A percentile compares a stretch with the other conserved stretches of the same genome.
phyloP scores from a whole-genome alignment of 2,113 vertebrate species.

The Alethe diademata region DNA sequence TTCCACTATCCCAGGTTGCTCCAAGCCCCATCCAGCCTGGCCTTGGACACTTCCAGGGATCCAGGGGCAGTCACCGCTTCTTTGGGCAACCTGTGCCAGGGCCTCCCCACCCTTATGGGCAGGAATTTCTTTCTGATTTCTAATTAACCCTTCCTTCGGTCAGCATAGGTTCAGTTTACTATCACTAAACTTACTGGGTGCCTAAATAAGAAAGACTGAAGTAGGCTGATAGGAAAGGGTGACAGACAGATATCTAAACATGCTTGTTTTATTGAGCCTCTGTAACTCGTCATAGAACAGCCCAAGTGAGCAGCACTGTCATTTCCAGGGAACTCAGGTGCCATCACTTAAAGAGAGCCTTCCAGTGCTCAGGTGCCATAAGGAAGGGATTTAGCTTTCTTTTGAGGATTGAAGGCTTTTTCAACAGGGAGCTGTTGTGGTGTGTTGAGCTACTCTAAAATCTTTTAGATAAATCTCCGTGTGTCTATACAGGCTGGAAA shows the following conservation, averaged over 20 bases:
- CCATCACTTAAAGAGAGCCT: not conserved
- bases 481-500: not conserved
- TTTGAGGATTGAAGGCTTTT: not conserved
- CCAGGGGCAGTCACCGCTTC: not conserved
- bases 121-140: not conserved
- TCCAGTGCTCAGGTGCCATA: fast-evolving
- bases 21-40: fast-evolving
- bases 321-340: not conserved
- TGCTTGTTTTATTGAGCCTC: not conserved
- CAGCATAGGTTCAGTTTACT: not conserved
- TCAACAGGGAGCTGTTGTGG: not conserved
- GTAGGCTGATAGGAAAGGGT: not conserved
- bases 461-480: not conserved
- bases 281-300: not conserved
- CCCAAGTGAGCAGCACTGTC: not conserved
- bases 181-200: not conserved
- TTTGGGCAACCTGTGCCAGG: not conserved
- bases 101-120: not conserved
- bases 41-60: not conserved
- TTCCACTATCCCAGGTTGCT: not conserved
- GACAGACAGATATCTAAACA: fast-evolving
- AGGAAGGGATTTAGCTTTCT: not conserved
- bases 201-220: not conserved
- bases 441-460: not conserved
- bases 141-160: not conserved